A percentile compares a stretch with the other conserved stretches of the same genome.
These are phyloP conservation scores for Drosophila kokeensis DNA, from an alignment of 2,888 invertebrate genomes.

Conservation along the genomic window DNA sequence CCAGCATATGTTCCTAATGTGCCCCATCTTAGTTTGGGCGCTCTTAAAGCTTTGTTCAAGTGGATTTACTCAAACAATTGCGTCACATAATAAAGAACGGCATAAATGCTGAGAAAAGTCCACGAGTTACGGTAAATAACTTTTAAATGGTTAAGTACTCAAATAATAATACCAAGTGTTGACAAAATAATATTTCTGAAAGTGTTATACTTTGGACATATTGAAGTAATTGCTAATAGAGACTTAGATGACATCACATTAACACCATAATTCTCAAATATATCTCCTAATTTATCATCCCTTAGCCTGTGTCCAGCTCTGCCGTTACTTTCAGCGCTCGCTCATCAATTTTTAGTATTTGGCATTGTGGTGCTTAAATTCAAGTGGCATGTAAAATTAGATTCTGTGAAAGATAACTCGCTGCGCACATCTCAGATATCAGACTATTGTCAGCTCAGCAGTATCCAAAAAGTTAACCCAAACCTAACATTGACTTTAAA, in stretches of 20 bases:
- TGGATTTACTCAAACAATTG: slow-evolving; percentile 35
- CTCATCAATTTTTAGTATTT: slow-evolving; percentile 20
- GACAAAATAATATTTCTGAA: background rate
- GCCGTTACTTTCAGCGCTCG: slow-evolving; percentile 11
- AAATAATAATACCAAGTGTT: background rate
- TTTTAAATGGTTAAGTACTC: background rate
- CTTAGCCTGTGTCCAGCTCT: background rate
- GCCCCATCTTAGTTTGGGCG: slow-evolving; percentile 12
- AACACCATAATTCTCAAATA: background rate
- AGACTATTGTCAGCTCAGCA: slow-evolving; percentile 8
- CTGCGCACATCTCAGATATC: slow-evolving; percentile 12
- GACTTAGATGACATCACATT: background rate
- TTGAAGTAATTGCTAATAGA: background rate
- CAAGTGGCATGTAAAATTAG: slow-evolving; percentile 20
- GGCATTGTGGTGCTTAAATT: slow-evolving; percentile 4
- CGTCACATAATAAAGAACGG: slow-evolving; percentile 18
- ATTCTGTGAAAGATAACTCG: slow-evolving; percentile 4
- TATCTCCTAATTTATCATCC: background rate
- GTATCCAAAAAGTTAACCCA: slow-evolving; percentile 24
- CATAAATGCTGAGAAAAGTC: slow-evolving; percentile 3
- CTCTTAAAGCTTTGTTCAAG: slow-evolving; percentile 36
- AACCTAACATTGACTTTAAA: slow-evolving; percentile 69
- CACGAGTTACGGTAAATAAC: background rate
- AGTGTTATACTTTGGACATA: background rate
- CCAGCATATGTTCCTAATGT: slow-evolving; percentile 67